Conservation (phyloP, 1,140 invertebrate species). For the Drosophila teissieri region DNA sequence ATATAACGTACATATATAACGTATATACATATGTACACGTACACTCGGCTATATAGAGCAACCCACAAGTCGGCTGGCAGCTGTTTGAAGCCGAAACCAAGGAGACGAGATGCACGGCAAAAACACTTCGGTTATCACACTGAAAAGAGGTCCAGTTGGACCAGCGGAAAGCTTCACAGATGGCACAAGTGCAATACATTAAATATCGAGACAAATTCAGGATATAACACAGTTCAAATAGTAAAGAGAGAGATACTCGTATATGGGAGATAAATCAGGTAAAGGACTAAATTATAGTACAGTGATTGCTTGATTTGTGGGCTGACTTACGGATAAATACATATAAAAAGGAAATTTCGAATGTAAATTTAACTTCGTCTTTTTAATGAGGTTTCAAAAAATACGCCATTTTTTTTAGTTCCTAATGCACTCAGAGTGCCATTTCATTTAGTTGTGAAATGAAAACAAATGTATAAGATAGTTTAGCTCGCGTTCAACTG, state of each 20-base stretch:
- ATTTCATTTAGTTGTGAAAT: not conserved
- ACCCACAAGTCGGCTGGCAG: conserved; percentile 43
- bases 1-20: not conserved
- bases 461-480: not conserved
- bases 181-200: not conserved
- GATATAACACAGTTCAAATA: not conserved
- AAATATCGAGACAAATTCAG: not conserved
- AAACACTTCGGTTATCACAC: conserved; percentile 9
- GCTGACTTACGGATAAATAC: too few species aligned
- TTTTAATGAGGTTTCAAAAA: not conserved
- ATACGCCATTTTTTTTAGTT: not conserved
- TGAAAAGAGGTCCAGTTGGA: conserved; percentile 8
- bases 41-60: conserved; percentile 6
- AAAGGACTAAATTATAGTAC: not conserved
- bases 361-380: too few species aligned
- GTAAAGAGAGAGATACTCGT: not conserved
- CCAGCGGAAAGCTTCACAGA: conserved; percentile 15
- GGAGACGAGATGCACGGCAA: conserved; percentile 30
- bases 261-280: not conserved
- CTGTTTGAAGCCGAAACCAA: conserved; percentile 35
- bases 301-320: too few species aligned
- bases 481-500: too few species aligned
- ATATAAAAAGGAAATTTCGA: too few species aligned
- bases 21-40: too few species aligned
- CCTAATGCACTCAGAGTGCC: not conserved